phyloP scores from a whole-genome alignment of 2,113 vertebrate genomes.

The Alectura lathami region DNA sequence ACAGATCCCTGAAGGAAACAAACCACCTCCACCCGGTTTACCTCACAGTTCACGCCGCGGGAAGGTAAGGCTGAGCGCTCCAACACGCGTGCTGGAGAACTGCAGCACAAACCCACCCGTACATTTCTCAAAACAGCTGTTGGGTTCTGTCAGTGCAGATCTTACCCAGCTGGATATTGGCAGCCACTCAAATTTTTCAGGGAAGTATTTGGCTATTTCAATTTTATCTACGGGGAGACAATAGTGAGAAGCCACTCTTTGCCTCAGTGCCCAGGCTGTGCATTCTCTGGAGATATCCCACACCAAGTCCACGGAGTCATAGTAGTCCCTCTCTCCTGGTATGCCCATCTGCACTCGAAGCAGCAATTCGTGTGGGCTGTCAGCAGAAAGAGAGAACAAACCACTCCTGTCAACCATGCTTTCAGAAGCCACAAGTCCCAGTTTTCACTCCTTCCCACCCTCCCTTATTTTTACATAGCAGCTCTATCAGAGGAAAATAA shows the following conservation, averaged over 20 bases:
- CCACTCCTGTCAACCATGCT: background rate
- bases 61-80: background rate
- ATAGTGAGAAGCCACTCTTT: constrained; percentile 80
- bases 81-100: background rate
- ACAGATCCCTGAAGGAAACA: background rate
- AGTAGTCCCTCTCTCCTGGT: constrained; percentile 83
- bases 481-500: background rate
- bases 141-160: background rate
- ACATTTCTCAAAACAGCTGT: background rate
- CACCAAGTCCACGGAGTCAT: constrained; percentile 79
- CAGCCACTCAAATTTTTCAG: constrained; percentile 89
- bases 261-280: constrained; percentile 78
- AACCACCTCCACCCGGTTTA: background rate
- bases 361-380: constrained; percentile 85
- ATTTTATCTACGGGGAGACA: constrained; percentile 84
- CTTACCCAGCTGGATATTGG: constrained; percentile 88
- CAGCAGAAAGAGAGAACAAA: background rate
- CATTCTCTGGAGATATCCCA: constrained; percentile 86
- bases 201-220: constrained; percentile 91
- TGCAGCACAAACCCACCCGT: background rate
- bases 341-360: constrained; percentile 85
- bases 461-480: background rate
- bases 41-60: background rate
- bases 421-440: background rate
- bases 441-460: background rate